Conservation (phyloP, 64 coral and sea anemone species). For the Stichodactyla mertensii region DNA sequence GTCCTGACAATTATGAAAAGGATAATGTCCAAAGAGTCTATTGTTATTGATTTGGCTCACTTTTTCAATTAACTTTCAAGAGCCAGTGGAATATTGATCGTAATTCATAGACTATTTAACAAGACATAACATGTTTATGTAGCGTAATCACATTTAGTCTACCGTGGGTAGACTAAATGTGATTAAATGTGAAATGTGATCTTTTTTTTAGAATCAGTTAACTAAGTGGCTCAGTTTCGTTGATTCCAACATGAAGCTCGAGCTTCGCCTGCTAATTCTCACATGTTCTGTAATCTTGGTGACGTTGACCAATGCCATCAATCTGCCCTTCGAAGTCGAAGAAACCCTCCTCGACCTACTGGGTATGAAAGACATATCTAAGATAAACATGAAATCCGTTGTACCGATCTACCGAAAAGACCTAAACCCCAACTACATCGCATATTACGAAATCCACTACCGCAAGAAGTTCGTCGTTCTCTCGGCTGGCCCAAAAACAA, state of each 20-base stretch:
- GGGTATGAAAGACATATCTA: neutral
- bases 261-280: neutral
- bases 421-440: slow-evolving; percentile 51
- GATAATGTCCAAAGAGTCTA: too few species aligned
- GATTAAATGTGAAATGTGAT: too few species aligned
- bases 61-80: too few species aligned
- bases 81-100: too few species aligned
- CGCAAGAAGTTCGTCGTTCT: slow-evolving; percentile 34
- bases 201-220: neutral
- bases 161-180: too few species aligned
- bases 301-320: neutral
- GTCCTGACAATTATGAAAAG: too few species aligned
- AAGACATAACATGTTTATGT: too few species aligned
- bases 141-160: too few species aligned
- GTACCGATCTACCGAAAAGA: slow-evolving; percentile 49
- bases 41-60: too few species aligned
- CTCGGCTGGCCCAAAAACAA: slow-evolving; percentile 41
- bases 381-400: neutral
- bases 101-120: too few species aligned
- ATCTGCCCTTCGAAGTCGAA: slow-evolving; percentile 9
- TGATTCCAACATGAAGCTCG: neutral
- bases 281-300: neutral
- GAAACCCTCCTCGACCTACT: slow-evolving; percentile 22
- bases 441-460: slow-evolving; percentile 54
- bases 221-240: neutral